Evolutionary conservation across 2,888 invertebrate genomes (phyloP).

Genomic region (Amphipyra berbera): DNA sequence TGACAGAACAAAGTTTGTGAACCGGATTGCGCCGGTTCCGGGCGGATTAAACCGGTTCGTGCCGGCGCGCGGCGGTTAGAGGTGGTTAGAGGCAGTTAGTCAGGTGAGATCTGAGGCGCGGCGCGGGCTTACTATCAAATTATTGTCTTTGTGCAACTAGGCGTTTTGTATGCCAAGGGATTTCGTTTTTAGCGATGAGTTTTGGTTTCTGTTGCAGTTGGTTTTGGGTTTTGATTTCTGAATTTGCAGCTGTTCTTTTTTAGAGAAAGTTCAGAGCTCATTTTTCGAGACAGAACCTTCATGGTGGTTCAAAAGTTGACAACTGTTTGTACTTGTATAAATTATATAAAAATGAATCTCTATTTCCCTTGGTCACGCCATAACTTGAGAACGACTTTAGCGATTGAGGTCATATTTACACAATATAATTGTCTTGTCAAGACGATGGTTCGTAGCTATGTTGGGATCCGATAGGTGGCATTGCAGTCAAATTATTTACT

Average conservation of each 20-base stretch:
- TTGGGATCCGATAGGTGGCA: no score
- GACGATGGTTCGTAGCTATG: no score
- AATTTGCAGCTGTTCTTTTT: conserved; percentile 25
- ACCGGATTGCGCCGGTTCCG: conserved; percentile 79
- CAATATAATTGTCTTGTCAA: no score
- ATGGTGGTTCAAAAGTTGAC: no score
- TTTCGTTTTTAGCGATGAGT: conserved; percentile 65
- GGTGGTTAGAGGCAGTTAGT: conserved; percentile 78
- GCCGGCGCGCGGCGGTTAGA: conserved; percentile 68
- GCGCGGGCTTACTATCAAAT: conserved; percentile 74
- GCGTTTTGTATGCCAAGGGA: conserved; percentile 68
- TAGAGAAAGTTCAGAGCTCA: no score
- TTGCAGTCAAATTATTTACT: no score
- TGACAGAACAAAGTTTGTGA: conserved; percentile 82
- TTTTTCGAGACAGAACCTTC: no score
- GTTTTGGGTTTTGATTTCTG: conserved; percentile 24
- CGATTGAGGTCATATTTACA: no score
- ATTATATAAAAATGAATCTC: no score
- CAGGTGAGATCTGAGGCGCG: conserved; percentile 78
- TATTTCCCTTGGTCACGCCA: no score
- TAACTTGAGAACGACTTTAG: no score
- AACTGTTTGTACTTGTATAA: no score
- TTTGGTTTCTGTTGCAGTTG: conserved; percentile 50
- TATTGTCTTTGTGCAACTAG: conserved; percentile 74
- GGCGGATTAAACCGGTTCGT: conserved; percentile 72